A percentile compares a stretch with the other conserved stretches of the same genome.
Evolutionary conservation across 2,888 invertebrate species (phyloP).

Genomic region (Tipula confusa): DNA sequence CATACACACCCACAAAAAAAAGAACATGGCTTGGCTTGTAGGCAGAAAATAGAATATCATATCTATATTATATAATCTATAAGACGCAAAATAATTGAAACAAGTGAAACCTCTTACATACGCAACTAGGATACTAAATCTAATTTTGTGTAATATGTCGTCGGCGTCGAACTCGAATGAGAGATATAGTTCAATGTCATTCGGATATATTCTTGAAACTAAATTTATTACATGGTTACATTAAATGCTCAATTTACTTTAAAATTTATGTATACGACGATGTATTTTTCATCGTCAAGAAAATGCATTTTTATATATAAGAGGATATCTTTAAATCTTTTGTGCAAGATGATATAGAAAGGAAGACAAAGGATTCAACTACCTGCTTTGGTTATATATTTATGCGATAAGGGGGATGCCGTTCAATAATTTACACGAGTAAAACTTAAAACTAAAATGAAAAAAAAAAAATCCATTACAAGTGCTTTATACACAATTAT

Average conservation of each 20-base stretch:
- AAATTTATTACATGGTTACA: neutral
- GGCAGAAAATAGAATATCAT: neutral
- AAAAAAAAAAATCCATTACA: neutral
- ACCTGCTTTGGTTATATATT: neutral
- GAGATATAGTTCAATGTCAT: slow-evolving; percentile 8
- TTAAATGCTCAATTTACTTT: neutral
- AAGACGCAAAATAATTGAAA: neutral
- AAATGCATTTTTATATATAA: neutral
- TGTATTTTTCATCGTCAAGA: neutral
- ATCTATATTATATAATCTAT: neutral
- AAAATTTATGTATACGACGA: neutral
- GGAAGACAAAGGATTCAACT: neutral
- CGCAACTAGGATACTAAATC: neutral
- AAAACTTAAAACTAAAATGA: neutral
- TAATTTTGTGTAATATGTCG: neutral
- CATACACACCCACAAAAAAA: neutral
- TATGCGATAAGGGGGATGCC: neutral
- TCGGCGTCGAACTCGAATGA: neutral
- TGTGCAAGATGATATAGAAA: neutral
- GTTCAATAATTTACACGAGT: neutral
- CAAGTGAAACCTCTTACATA: neutral
- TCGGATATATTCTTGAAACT: neutral
- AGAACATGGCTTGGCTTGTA: neutral
- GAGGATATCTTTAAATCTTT: neutral
- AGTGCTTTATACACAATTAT: slow-evolving; percentile 20